Conservation (phyloP, 2,797 vertebrate genomes). For the Gambusia yucatana region DNA sequence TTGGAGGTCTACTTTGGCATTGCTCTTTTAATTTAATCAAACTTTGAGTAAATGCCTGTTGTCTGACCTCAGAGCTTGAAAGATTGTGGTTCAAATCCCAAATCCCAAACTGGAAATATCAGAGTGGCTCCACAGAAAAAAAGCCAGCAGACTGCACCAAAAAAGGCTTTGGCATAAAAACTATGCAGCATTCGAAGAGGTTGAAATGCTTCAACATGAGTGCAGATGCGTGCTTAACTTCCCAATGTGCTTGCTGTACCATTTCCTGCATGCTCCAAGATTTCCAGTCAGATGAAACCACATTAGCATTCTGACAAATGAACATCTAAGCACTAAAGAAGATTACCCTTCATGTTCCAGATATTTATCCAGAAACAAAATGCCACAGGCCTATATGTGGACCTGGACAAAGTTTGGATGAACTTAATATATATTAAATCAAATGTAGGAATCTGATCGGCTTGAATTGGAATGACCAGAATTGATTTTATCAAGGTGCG, state of each 20-base stretch:
- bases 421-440: background rate
- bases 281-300: background rate
- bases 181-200: background rate
- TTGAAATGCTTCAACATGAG: background rate
- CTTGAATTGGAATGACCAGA: background rate
- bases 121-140: conserved; percentile 9
- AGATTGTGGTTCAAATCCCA: conserved; percentile 36
- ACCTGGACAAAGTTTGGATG: background rate
- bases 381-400: background rate
- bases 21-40: conserved; percentile 54
- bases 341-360: background rate
- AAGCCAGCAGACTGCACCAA: conserved; percentile 14
- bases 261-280: background rate
- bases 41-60: conserved; percentile 47
- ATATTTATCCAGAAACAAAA: background rate
- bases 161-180: background rate
- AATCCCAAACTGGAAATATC: conserved; percentile 25
- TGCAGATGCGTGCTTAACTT: background rate
- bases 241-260: background rate
- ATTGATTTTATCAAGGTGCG: background rate
- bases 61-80: conserved; percentile 34
- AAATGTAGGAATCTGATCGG: background rate
- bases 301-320: background rate
- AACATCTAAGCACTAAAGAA: background rate
- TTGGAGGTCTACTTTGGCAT: conserved; percentile 13